Conservation (phyloP, 2,113 vertebrate genomes). For the Thinocorus orbignyianus region DNA sequence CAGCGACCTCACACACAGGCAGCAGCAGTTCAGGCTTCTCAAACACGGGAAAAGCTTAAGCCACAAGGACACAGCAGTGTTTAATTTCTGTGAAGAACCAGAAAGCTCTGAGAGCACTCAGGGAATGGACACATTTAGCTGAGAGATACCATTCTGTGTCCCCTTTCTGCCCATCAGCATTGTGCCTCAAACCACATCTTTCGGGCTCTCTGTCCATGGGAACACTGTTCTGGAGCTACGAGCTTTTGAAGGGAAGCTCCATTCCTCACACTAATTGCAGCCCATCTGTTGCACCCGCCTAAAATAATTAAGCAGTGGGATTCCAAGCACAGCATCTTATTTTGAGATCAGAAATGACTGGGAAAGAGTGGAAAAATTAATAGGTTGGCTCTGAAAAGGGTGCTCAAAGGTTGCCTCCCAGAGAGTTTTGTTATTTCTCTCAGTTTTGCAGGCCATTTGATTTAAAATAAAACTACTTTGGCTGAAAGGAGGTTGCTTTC, state of each 20-base stretch:
- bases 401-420: background rate
- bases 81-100: background rate
- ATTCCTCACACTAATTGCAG: constrained; percentile 31
- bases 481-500: background rate
- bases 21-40: background rate
- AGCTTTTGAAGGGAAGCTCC: background rate
- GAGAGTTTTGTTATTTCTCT: background rate
- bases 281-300: background rate
- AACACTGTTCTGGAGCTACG: background rate
- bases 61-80: background rate
- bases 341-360: constrained; percentile 46
- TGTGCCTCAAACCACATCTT: background rate
- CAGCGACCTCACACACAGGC: background rate
- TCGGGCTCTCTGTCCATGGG: background rate
- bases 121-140: background rate
- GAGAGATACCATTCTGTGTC: background rate
- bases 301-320: constrained; percentile 20
- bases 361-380: constrained; percentile 12
- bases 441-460: background rate
- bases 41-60: background rate
- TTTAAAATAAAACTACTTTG: background rate
- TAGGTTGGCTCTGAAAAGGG: background rate
- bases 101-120: background rate
- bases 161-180: background rate
- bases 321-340: constrained; percentile 1